Evolutionary conservation across 2,888 invertebrate genomes (phyloP), one percentile per base, ranked within the genome.

Genomic region (Morpho helenor): DNA sequence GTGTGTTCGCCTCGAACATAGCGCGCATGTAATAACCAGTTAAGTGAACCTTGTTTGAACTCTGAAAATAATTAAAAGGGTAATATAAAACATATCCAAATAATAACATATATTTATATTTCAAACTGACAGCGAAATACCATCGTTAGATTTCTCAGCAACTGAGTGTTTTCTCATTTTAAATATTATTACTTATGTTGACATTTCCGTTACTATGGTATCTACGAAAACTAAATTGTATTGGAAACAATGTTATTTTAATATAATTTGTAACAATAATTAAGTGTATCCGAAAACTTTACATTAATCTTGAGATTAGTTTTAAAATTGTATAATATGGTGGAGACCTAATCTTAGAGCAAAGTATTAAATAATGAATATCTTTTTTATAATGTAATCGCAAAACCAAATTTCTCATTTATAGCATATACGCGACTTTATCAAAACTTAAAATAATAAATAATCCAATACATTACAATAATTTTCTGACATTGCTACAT

Each of bases 1-100:
- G 77, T 72, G 63, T 89, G 86, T 65, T 90, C 89, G 7, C 90
- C 89, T 52, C 90, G 74, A 7, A 90, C 89, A 64, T 87, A 90
- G 2, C 87, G 82, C 2, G 87, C 80, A 49, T 90, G 85, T 2
- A 90, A 71, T n/a, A 90, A 66, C 90, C 90, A 90, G 63, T 84
- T 87, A 22, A 77, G 72, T 8, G 87, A 81, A 0, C 84, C 79
- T 2, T 65, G 67, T 7, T 65, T 66, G 44, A 82, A 76, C 6
- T 78, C 88, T 87, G 63, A 6, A 57, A 65, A 56, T 49, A 41
- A 42, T 16, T 10, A 10, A 4, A 39, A 41, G 9, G 3, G n/a
- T 23, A 22, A 8, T 8, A 10, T 8, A 5, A 45, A 46, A 40
- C 4, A 23, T 16, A 43, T 10, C 2, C 3, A 5, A 46, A 2